Evolutionary conservation across 2,888 invertebrate species (phyloP), one percentile per base, ranked within the genome.

Genomic region (Perizoma affinitatum): DNA sequence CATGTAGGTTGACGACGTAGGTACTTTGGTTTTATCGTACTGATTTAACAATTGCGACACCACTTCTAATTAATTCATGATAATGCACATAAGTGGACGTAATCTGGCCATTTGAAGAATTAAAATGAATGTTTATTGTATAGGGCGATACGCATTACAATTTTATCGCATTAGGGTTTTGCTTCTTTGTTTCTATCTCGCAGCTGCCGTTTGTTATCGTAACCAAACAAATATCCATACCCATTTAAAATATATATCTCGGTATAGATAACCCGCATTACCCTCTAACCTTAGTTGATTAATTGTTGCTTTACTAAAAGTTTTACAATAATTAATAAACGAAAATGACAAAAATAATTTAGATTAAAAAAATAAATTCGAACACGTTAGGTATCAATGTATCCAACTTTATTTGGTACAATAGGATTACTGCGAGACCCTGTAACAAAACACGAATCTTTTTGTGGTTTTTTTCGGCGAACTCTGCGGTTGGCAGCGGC

Each of bases 191-290:
- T 70, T 87, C 82, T 70, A 72, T 80, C 75, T 79, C 79, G 81
- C 90, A 91, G 90, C 90, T 90, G 90, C 82, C 58, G 80, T 76
- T 78, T 74, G 82, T 90, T 92, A 91, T 92, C 90, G 85, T 73
- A 51, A 66, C 71, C 72, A 72, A 83, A 84, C 83, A 87, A 87
- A 86, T 65, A 66, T 84, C 34, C 10, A 22, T 40, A 81, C 77
- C 73, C 79, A 86, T 87, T 88, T 84, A 82, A 86, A 87, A 86
- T 82, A 84, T 72, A 6, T 87, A 22, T 83, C 84, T 79, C 76
- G 66, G 78, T 78, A 75, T 61, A 83, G 86, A 88, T 88, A 87
- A 84, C 82, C 81, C 72, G 73, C 69, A 76, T 65, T 66, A 71
- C 75, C 72, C 70, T 79, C 78, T 76, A 71, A 65, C 74, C 65